Conservation (phyloP, 2,797 vertebrate species). For the Enteromius argenteus region DNA sequence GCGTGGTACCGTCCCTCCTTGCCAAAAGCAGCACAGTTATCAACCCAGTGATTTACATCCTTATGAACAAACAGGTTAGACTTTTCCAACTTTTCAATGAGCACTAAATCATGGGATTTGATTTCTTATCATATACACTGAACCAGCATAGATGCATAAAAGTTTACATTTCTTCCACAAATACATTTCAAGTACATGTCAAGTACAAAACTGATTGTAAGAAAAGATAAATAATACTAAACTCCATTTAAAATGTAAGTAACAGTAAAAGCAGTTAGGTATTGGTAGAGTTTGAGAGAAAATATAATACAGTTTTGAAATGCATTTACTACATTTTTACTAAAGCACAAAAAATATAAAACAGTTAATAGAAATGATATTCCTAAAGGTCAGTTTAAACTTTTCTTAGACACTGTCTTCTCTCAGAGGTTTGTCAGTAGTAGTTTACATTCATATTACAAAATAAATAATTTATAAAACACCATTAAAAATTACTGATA, state of each 20-base stretch:
- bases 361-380: not conserved
- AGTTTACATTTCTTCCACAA: not conserved
- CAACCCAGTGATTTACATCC: constrained; percentile 83
- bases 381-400: not conserved
- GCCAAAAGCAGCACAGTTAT: constrained; percentile 83
- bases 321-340: not conserved
- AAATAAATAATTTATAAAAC: not conserved
- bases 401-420: not conserved
- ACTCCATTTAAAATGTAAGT: not conserved
- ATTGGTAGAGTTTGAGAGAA: not conserved
- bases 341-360: not conserved
- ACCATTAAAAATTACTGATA: not conserved
- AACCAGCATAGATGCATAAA: not conserved
- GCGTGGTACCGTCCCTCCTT: constrained; percentile 77
- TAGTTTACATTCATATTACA: not conserved
- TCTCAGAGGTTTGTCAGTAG: not conserved
- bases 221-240: constrained; percentile 1
- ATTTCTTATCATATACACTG: not conserved
- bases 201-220: not conserved
- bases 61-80: constrained; percentile 82
- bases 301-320: not conserved
- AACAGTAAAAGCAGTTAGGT: not conserved
- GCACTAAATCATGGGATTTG: not conserved
- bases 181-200: not conserved
- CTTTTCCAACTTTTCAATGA: not conserved